Conservation (phyloP, 2,797 vertebrate species). For the Malurus leucopterus region DNA sequence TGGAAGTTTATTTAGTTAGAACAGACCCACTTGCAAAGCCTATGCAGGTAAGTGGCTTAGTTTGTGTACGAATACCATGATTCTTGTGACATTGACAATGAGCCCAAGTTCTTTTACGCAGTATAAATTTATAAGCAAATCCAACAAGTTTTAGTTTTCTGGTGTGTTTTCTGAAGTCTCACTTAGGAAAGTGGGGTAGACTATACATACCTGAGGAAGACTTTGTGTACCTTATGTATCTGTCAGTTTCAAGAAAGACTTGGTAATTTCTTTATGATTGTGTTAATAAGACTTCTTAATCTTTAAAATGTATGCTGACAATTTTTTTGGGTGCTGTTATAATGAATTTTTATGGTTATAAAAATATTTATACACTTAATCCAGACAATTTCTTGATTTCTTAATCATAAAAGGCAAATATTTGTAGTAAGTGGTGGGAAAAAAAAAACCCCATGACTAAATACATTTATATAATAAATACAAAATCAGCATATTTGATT, state of each 20-base stretch:
- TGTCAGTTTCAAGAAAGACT: neutral
- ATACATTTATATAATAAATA: neutral
- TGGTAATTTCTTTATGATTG: neutral
- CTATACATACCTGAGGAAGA: neutral
- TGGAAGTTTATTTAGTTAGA: slow-evolving; percentile 94
- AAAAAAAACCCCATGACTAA: neutral
- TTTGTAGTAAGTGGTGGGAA: neutral
- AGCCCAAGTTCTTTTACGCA: neutral
- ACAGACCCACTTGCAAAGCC: slow-evolving; percentile 91
- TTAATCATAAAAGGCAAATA: neutral
- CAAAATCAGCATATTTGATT: neutral
- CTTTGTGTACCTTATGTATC: neutral
- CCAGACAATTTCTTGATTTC: neutral
- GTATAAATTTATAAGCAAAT: neutral
- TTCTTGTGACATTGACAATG: neutral
- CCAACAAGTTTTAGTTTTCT: neutral
- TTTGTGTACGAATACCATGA: neutral
- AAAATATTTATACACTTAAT: neutral
- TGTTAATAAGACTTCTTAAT: neutral
- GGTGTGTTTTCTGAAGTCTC: neutral
- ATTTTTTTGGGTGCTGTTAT: neutral
- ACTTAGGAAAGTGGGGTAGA: neutral
- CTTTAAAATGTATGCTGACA: neutral
- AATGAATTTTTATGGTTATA: neutral
- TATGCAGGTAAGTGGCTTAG: slow-evolving; percentile 82